Conservation (phyloP, 30 jellyfish, hydroid and myxozoan genomes). For the Aurelia sp. region DNA sequence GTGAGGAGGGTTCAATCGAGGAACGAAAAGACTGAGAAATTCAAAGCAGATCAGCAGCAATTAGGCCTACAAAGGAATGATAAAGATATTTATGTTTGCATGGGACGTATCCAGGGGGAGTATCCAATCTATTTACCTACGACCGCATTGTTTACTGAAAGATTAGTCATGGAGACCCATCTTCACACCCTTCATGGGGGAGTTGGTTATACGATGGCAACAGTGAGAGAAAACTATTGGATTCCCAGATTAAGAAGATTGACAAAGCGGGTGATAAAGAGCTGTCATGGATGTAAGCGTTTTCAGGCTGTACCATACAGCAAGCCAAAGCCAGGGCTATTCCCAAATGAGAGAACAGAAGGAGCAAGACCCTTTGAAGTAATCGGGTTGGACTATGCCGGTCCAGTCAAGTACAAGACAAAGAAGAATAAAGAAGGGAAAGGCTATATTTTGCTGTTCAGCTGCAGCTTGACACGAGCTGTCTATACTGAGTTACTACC, state of each 20-base stretch:
- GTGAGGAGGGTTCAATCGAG: too few relatives aligned
- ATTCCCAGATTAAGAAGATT: slow-evolving; percentile 36
- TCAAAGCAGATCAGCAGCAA: too few relatives aligned
- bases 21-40: too few relatives aligned
- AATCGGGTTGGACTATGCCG: slow-evolving; percentile 57
- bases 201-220: slow-evolving; percentile 32
- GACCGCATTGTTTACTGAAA: slow-evolving; percentile 1
- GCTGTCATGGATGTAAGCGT: slow-evolving; percentile 39
- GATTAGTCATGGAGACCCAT: slow-evolving; percentile 30
- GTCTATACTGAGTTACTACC: slow-evolving; percentile 36
- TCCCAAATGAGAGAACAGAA: slow-evolving; percentile 58
- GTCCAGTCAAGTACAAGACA: slow-evolving; percentile 41
- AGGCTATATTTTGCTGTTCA: slow-evolving; percentile 31
- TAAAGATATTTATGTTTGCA: too few relatives aligned
- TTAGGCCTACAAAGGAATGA: too few relatives aligned
- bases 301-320: slow-evolving; percentile 38
- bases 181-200: slow-evolving; percentile 30
- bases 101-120: too few relatives aligned
- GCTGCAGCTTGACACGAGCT: slow-evolving; percentile 67
- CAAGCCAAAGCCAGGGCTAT: slow-evolving; percentile 53
- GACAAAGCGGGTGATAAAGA: slow-evolving; percentile 2
- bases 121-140: slow-evolving; percentile 41
- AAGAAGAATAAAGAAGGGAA: slow-evolving; percentile 39
- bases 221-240: slow-evolving; percentile 32
- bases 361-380: slow-evolving; percentile 53